Conservation (phyloP, 2,888 invertebrate species). For the Stenodera caucasica region DNA sequence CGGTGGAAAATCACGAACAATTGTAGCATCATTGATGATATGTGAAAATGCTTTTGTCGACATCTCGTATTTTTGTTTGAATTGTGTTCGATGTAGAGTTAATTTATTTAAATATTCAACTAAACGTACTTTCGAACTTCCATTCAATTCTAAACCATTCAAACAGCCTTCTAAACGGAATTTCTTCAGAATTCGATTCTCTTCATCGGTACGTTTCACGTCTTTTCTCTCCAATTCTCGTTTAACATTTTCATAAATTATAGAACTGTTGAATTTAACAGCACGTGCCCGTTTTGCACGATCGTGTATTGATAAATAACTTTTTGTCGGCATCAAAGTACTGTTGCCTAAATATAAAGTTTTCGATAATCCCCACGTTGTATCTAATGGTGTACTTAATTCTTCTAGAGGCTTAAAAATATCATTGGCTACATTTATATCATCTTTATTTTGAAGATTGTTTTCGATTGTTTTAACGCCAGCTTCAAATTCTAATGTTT, state of each 20-base stretch:
- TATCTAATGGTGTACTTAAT: slow-evolving; percentile 71
- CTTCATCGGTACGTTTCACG: slow-evolving; percentile 57
- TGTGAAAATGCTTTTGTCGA: slow-evolving; percentile 69
- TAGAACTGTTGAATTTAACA: slow-evolving; percentile 70
- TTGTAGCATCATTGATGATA: slow-evolving; percentile 65
- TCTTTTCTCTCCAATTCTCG: slow-evolving; percentile 47
- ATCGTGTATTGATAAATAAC: slow-evolving; percentile 77
- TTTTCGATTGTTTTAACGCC: slow-evolving; percentile 71
- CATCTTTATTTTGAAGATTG: slow-evolving; percentile 53
- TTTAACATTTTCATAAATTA: slow-evolving; percentile 70
- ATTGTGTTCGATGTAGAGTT: slow-evolving; percentile 62
- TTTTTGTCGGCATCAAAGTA: slow-evolving; percentile 76
- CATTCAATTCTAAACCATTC: slow-evolving; percentile 74
- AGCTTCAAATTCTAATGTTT: slow-evolving; percentile 79
- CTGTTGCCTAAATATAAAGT: slow-evolving; percentile 79
- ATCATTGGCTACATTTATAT: slow-evolving; percentile 67
- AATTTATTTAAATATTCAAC: slow-evolving; percentile 60
- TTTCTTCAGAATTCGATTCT: slow-evolving; percentile 74
- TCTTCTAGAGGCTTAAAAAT: slow-evolving; percentile 76
- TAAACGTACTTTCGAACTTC: slow-evolving; percentile 60
- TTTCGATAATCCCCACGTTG: slow-evolving; percentile 87
- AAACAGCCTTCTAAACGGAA: slow-evolving; percentile 79
- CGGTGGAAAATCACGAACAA: slow-evolving; percentile 75
- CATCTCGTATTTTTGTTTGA: slow-evolving; percentile 68
- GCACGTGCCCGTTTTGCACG: slow-evolving; percentile 75